A percentile compares a stretch with the other conserved stretches of the same genome.
Evolutionary conservation across 2,888 invertebrate species (phyloP).

Genomic region (Chrysolina haemoptera): DNA sequence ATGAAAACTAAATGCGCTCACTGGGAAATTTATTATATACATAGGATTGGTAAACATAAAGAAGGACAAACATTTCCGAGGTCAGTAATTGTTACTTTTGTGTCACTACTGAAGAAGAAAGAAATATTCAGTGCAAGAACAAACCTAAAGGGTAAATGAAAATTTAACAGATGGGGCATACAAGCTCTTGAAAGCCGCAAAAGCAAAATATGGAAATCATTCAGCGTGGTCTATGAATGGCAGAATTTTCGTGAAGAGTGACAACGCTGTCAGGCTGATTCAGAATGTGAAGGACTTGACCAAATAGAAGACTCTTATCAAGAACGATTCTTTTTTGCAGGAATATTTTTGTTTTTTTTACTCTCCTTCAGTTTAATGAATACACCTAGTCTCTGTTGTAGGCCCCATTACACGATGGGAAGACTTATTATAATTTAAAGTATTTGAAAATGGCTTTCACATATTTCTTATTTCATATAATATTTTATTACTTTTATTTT

Average conservation of each 20-base stretch:
- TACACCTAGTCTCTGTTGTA: not conserved
- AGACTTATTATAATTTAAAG: no score
- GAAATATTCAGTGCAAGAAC: constrained; percentile 17
- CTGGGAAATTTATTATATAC: constrained; percentile 10
- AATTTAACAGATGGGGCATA: constrained; percentile 9
- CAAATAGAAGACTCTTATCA: constrained; percentile 7
- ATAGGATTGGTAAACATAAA: constrained; percentile 11
- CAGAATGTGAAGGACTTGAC: constrained; percentile 1
- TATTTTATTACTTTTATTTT: no score
- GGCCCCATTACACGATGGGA: not conserved
- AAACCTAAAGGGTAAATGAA: constrained; percentile 9
- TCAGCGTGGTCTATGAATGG: constrained; percentile 16
- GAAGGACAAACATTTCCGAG: not conserved
- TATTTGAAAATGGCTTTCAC: constrained; percentile 5
- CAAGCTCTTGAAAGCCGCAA: constrained; percentile 12
- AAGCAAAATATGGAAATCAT: constrained; percentile 19
- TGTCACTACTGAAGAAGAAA: constrained; percentile 11
- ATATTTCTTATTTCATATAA: not conserved
- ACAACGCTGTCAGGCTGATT: constrained; percentile 17
- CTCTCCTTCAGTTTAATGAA: not conserved
- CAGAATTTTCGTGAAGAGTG: constrained; percentile 20
- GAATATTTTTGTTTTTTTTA: not conserved
- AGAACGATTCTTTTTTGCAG: not conserved
- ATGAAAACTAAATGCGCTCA: constrained; percentile 22
- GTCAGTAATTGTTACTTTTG: constrained; percentile 13